Percentiles rank a stretch among this genome's conserved stretches.
phyloP scores from a whole-genome alignment of 30 jellyfish, hydroid and myxozoan genomes.

The Sanderia malayensis region DNA sequence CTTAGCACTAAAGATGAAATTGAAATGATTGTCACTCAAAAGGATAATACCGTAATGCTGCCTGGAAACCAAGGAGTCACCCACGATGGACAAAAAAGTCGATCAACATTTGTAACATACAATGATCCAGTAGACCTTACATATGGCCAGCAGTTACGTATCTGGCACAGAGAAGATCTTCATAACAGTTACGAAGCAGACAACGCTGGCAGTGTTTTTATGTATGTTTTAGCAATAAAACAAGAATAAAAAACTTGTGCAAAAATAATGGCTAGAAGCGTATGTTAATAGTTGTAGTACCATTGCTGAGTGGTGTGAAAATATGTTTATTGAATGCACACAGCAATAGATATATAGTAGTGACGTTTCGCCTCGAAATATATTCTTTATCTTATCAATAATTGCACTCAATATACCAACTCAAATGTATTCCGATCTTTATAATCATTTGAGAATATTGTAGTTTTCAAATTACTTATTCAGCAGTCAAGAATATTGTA shows the following conservation, averaged over 20 bases:
- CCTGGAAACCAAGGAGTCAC: conserved; percentile 46
- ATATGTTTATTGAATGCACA: no score
- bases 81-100: conserved; percentile 48
- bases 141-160: conserved; percentile 35
- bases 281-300: no score
- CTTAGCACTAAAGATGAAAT: conserved; percentile 9
- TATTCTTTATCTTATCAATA: no score
- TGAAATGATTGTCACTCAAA: conserved; percentile 29
- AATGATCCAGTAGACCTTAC: conserved; percentile 33
- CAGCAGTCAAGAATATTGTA: no score
- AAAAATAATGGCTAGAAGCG: no score
- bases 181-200: conserved; percentile 10
- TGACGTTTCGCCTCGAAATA: no score
- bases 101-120: conserved; percentile 41
- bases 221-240: conserved; percentile 15
- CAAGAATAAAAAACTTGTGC: neutral
- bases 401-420: no score
- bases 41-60: conserved; percentile 26
- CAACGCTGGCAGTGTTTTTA: conserved; percentile 15
- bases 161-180: conserved; percentile 54
- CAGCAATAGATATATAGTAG: no score
- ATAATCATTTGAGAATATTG: no score
- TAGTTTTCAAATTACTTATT: no score
- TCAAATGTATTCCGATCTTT: no score
- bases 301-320: no score